These are phyloP conservation scores for Samia ricini DNA, from an alignment of 1,140 invertebrate genomes.

Conservation along the genomic window DNA sequence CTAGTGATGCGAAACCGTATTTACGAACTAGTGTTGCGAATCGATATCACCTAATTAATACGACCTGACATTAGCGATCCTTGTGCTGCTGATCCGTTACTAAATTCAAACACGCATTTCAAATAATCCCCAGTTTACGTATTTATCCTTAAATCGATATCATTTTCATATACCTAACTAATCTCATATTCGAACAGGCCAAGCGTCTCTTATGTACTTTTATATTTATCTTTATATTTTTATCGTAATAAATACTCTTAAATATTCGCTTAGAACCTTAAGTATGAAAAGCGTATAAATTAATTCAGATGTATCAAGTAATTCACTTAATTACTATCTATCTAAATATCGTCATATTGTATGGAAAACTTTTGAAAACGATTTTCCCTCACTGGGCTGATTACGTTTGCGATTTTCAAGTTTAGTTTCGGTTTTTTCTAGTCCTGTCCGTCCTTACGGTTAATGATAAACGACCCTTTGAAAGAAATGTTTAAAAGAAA, in stretches of 20 bases:
- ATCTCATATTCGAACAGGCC: conserved; percentile 51
- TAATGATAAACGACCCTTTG: too few relatives aligned
- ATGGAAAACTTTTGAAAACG: background rate
- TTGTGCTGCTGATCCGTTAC: background rate
- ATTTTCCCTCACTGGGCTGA: background rate
- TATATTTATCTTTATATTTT: too few relatives aligned
- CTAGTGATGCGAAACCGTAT: background rate
- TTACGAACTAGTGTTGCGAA: background rate
- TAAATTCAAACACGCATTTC: conserved; percentile 11
- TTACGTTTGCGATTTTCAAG: too few relatives aligned
- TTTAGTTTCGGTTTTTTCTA: too few relatives aligned
- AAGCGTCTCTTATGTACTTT: conserved; percentile 32
- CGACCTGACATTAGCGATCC: background rate
- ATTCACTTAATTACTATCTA: conserved; percentile 51
- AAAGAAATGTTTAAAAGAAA: too few relatives aligned
- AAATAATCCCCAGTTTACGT: conserved; percentile 7
- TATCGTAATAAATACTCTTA: conserved; percentile 63
- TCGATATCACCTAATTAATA: too few relatives aligned
- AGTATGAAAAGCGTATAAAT: conserved; percentile 69
- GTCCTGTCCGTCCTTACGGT: too few relatives aligned
- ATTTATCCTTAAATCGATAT: conserved; percentile 9
- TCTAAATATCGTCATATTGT: conserved; percentile 22
- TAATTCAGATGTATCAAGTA: conserved; percentile 49
- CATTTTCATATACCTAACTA: conserved; percentile 56
- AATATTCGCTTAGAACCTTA: conserved; percentile 64